These are phyloP conservation scores for Clarias magur DNA, from an alignment of 2,113 vertebrate genomes.

Conservation along the genomic window DNA sequence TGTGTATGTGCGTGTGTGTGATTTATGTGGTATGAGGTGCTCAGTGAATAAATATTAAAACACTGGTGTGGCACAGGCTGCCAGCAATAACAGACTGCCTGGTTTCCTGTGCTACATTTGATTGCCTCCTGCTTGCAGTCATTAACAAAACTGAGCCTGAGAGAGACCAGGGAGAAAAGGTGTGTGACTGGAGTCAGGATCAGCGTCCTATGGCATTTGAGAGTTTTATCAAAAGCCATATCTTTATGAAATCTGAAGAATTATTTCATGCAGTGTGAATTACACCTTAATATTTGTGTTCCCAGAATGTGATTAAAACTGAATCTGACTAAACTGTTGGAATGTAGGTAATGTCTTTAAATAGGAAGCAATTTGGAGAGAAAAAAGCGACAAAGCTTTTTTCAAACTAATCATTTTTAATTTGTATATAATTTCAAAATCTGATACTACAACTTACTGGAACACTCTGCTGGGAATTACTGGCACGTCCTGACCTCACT, in stretches of 20 bases:
- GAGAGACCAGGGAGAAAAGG: neutral
- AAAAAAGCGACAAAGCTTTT: neutral
- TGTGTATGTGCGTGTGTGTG: conserved; percentile 56
- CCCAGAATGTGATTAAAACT: neutral
- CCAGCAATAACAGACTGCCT: conserved; percentile 70
- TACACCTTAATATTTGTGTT: neutral
- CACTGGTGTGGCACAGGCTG: conserved; percentile 60
- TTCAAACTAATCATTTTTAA: neutral
- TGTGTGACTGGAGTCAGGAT: conserved; percentile 25
- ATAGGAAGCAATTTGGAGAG: neutral
- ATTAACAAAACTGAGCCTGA: conserved; percentile 47
- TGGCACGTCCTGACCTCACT: too few relatives aligned
- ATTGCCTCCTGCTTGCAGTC: conserved; percentile 58
- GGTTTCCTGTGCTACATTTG: conserved; percentile 66
- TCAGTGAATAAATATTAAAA: conserved; percentile 72
- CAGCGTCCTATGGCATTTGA: neutral
- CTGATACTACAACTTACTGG: too few relatives aligned
- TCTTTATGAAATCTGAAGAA: neutral
- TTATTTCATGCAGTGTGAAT: neutral
- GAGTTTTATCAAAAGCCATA: conserved; percentile 14
- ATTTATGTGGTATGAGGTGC: conserved; percentile 66
- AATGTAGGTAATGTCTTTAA: neutral
- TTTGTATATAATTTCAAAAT: neutral
- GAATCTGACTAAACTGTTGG: neutral
- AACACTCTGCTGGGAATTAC: too few relatives aligned